phyloP scores from a whole-genome alignment of 2,888 invertebrate species.

The Eupithecia subumbrata region DNA sequence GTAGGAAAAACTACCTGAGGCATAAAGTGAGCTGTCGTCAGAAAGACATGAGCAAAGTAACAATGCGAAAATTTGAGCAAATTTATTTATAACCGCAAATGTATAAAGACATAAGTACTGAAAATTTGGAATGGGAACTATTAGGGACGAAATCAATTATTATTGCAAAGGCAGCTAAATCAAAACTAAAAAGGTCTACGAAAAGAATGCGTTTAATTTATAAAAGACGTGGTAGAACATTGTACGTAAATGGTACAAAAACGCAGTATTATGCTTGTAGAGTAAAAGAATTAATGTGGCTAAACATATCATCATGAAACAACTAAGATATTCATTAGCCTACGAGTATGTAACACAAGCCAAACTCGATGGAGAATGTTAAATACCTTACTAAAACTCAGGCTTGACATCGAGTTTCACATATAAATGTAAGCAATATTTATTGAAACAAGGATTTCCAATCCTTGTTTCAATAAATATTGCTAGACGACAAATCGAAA shows the following conservation, averaged over 20 bases:
- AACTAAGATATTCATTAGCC: constrained; percentile 23
- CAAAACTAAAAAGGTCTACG: neutral
- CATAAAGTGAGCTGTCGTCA: neutral
- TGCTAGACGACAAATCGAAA: no score
- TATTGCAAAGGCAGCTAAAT: constrained; percentile 21
- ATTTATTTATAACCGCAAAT: neutral
- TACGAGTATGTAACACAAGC: neutral
- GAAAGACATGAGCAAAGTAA: neutral
- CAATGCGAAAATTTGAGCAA: neutral
- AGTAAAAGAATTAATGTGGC: constrained; percentile 24
- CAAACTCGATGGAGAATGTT: no score
- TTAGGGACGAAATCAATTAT: constrained; percentile 23
- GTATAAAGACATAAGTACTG: neutral
- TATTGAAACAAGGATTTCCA: no score
- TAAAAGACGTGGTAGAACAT: neutral
- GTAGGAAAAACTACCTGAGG: neutral
- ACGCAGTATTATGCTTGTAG: constrained; percentile 35
- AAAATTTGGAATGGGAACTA: neutral
- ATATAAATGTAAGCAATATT: no score
- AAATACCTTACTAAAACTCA: no score
- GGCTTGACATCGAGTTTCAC: no score
- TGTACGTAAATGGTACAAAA: constrained; percentile 34
- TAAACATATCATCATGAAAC: constrained; percentile 26
- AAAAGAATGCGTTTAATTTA: neutral
- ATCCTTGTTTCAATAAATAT: no score